Evolutionary conservation across 2,113 vertebrate genomes (phyloP), one percentile per base, ranked within the genome.

Genomic region (Oenanthe melanoleuca): DNA sequence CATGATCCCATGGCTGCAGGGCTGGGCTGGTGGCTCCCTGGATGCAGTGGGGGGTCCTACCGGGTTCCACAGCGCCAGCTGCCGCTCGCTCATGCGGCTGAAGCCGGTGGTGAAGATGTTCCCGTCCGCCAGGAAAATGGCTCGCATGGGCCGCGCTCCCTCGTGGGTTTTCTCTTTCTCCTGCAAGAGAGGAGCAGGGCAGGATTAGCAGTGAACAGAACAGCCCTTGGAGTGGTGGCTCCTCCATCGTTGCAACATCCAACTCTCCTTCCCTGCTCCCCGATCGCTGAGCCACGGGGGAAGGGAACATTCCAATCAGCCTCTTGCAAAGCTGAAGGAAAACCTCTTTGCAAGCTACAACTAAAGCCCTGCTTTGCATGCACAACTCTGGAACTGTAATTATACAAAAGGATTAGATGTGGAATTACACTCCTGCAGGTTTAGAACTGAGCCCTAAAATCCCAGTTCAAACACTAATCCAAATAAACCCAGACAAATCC

Each of bases 51-150:
- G 60, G 78, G 63, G 0, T 1, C 25, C 1, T 63, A 99, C 99
- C 49, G 97, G 97, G 79, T 99, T 99, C 99, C 99, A 99, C 71
- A 99, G 99, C 2, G 98, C 98, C 5, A 99, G 97, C 95, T 99
- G 99, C 92, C 99, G 98, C 92, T 99, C 99, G 4, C 99, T 99
- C 99, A 99, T 99, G 96, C 99, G 99, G 92, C 99, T 99, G 97
- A 99, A 99, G 14, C 99, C 99, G 2, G 99, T 99, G 53, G 99
- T 99, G 95, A 99, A 99, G 95, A 99, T 93, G 15, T 99, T 99
- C 26, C 99, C 99, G 1, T 99, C 98, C 0, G 99, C 93, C 24
- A 99, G 97, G 95, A 99, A 99, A 95, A 99, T 99, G 96, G 99
- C 99, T 78, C 99, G 96, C 98, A 99, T 99, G 56, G 99, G 99